Evolutionary conservation across 2,888 invertebrate species (phyloP), one percentile per base, ranked within the genome.

Genomic region (Patella caerulea): DNA sequence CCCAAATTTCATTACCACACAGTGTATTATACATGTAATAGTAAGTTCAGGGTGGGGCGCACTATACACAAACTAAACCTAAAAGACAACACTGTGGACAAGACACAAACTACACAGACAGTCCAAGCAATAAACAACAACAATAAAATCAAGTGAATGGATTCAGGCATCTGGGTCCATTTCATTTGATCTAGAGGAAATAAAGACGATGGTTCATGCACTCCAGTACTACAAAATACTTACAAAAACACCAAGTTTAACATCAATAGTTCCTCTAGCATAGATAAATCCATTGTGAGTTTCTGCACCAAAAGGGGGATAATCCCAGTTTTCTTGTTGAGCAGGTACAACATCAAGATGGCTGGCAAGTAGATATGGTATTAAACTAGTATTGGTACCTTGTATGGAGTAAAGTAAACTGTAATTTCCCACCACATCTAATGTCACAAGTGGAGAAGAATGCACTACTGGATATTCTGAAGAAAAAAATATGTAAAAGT

Each of bases 321-420:
- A 87, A 9, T 89, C 87, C 91, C 91, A 90, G 9, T 82, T 79
- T 7, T 83, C 71, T 83, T 80, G 74, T 11, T 85, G 83, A 11
- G 84, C 84, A 45, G 93, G 93, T 2, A 93, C 93, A 19, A 93
- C 93, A 86, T 93, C 93, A 74, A 93, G 83, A 84, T 93, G 93
- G 55, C 92, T 92, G 82, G 92, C 90, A 75, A 93, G 86, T 80
- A 93, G 80, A 86, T 92, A 93, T 1, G 93, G 93, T 69, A 87
- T 89, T 53, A 92, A 87, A 0, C 81, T 80, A 29, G 83, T 14
- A 83, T 92, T 88, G 29, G 84, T 86, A 56, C 93, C 93, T 80
- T 88, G 81, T 53, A 93, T 85, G 12, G 89, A 89, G 84, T 92
- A 93, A 74, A 93, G 87, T 53, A 93, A 85, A 83, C 93, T 93